Evolutionary conservation across 2,797 vertebrate species (phyloP).

Genomic region (Melanotaenia trifasciata): DNA sequence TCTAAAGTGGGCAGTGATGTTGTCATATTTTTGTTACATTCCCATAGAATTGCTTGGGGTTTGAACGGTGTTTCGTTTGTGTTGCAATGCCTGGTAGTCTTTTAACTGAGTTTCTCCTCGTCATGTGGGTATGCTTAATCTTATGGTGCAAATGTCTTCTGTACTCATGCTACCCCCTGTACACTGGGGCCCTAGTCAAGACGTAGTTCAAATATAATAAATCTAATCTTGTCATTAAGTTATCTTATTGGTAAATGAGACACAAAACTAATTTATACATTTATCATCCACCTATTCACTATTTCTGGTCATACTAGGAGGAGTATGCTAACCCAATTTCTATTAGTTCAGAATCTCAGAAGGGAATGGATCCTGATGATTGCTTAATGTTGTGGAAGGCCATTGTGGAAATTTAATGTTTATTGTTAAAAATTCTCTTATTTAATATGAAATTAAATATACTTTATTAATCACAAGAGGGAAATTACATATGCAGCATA

Average conservation of each 20-base stretch:
- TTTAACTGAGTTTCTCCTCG: too few relatives aligned
- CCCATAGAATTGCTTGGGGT: too few relatives aligned
- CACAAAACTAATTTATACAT: neutral
- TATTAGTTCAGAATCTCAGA: neutral
- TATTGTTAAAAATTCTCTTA: neutral
- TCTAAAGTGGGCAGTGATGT: too few relatives aligned
- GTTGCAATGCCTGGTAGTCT: too few relatives aligned
- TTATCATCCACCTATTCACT: neutral
- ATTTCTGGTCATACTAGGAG: neutral
- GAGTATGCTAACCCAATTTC: neutral
- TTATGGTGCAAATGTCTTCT: too few relatives aligned
- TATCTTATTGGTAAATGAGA: neutral
- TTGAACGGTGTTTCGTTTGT: too few relatives aligned
- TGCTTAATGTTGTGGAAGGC: neutral
- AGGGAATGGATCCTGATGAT: neutral
- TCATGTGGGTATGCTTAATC: too few relatives aligned
- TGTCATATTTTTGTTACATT: too few relatives aligned
- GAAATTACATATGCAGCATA: neutral
- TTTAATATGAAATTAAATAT: neutral
- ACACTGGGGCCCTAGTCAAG: too few relatives aligned
- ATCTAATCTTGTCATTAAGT: neutral
- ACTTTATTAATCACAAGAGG: too few relatives aligned
- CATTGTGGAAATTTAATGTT: neutral
- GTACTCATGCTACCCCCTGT: too few relatives aligned
- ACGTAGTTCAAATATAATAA: too few relatives aligned